Evolutionary conservation across 2,888 invertebrate species (phyloP).

Genomic region (Arenicola marina): DNA sequence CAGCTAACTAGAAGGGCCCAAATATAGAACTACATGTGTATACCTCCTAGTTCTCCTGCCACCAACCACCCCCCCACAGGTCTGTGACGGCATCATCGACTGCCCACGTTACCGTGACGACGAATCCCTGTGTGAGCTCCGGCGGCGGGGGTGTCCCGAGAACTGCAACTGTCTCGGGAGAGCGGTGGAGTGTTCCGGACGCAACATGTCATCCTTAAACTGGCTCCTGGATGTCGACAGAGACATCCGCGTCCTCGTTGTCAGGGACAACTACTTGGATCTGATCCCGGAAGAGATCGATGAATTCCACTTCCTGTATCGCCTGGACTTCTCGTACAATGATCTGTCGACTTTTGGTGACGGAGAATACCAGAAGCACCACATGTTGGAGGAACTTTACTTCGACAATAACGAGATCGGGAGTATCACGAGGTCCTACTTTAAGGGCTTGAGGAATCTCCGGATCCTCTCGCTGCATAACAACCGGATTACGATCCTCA

Average conservation of each 20-base stretch:
- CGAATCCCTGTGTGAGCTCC: conserved; percentile 6
- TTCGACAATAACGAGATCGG: background rate
- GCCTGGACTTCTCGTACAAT: conserved; percentile 2
- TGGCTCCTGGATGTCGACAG: background rate
- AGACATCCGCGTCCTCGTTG: background rate
- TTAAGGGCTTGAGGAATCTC: background rate
- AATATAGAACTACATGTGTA: no score
- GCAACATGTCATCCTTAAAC: background rate
- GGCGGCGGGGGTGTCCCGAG: background rate
- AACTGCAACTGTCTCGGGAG: conserved; percentile 5
- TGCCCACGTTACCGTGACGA: conserved; percentile 9
- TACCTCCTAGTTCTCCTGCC: no score
- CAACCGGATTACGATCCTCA: background rate
- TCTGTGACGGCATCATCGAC: conserved; percentile 12
- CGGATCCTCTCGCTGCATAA: background rate
- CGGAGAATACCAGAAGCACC: background rate
- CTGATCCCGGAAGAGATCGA: background rate
- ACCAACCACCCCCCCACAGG: no score
- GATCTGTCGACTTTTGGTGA: background rate
- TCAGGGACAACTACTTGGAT: background rate
- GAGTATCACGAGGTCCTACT: background rate
- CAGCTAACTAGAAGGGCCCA: no score
- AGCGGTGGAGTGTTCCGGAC: conserved; percentile 1
- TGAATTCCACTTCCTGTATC: background rate
- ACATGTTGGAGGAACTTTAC: background rate